Conservation (phyloP, 1,140 invertebrate species). For the Trinorchestia longiramus region DNA sequence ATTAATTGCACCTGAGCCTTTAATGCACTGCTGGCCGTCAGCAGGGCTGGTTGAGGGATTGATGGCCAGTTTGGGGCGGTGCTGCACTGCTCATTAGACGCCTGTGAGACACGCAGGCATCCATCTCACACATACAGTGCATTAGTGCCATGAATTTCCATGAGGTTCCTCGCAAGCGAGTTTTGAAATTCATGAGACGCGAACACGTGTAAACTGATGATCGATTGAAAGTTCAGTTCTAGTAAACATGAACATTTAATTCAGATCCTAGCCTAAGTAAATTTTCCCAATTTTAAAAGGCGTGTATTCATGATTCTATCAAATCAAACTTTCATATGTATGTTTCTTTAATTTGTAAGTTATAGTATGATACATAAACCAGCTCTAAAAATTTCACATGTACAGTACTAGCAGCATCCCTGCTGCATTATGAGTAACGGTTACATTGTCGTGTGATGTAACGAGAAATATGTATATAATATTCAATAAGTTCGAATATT, state of each 20-base stretch:
- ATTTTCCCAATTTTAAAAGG: background rate
- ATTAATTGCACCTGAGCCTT: background rate
- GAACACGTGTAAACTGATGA: background rate
- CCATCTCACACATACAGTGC: background rate
- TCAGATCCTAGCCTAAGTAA: background rate
- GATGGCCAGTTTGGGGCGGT: background rate
- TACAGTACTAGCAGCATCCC: no score
- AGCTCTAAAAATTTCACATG: no score
- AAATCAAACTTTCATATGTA: background rate
- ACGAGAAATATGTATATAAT: no score
- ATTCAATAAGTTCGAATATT: no score
- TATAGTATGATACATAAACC: no score
- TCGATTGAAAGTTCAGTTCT: background rate
- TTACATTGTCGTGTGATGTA: no score
- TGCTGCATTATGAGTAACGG: no score
- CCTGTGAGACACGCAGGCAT: no score
- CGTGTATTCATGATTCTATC: background rate
- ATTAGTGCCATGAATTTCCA: background rate
- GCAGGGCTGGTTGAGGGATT: background rate
- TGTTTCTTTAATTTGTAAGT: no score
- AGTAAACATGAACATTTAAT: background rate
- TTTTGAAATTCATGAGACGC: background rate
- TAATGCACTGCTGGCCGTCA: background rate
- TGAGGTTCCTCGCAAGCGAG: background rate
- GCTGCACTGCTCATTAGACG: no score